Base-by-base conservation (phyloP, 2,113 vertebrate species). In the Clinocottus analis region DNA sequence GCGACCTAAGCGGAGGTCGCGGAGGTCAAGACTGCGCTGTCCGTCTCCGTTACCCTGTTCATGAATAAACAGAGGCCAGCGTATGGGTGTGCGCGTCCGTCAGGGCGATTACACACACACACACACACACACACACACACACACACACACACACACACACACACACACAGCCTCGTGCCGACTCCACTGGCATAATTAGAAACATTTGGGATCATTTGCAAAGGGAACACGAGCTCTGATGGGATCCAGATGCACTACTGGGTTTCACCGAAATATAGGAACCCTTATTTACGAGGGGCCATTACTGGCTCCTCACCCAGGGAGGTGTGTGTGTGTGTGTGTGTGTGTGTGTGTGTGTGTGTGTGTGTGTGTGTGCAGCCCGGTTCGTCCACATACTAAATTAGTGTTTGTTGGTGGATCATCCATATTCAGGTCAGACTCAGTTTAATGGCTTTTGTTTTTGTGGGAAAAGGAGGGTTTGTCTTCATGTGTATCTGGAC, bases 121-220 rank as follows among this genome's bases (percentile, higher is more conserved):
- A 85, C 49, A 75, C 69, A 51, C 78, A 33, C 33, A 33, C 33
- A 33, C 33, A 33, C 33, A 33, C 33, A 72, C 25, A 78, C 74
- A 78, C 45, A 45, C 79, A 62, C 66, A 75, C 83, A 79, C 56
- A 77, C 72, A 49, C 77, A 72, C 27, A 72, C 27, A 41, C 72
- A 75, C 53, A n/a, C 67, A 53, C 69, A 75, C 82, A 80, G 88
- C 90, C 92, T 85, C 85, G 92, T 91, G 89, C 88, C 88, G 90
- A 85, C 87, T 93, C 83, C 78, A 67, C 78, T 88, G 83, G 90
- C 84, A 87, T 94, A 93, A 94, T 93, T 92, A 91, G 90, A 94
- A 94, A 93, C 93, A 95, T 93, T 93, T 90, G 87, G 89, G 91
- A 92, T 94, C 92, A 92, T 94, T 93, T 93, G 91, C 91, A 89